phyloP scores from a whole-genome alignment of 2,888 invertebrate genomes.

The Dendrolimus pini region DNA sequence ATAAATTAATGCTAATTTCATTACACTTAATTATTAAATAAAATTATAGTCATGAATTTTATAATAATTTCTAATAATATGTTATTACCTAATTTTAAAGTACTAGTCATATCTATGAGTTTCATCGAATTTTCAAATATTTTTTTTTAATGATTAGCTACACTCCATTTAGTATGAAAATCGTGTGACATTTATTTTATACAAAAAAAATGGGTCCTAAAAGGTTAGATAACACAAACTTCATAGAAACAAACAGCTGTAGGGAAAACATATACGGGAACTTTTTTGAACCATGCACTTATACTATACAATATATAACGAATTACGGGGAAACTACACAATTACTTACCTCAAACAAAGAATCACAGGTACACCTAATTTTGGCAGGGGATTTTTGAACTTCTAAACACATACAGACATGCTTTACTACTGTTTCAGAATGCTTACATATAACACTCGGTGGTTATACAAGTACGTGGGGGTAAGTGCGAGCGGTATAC shows the following conservation, averaged over 20 bases:
- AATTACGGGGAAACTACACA: constrained; percentile 41
- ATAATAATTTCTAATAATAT: too few species aligned
- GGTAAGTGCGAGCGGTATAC: constrained; percentile 35
- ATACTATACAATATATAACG: constrained; percentile 11
- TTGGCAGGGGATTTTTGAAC: constrained; percentile 37
- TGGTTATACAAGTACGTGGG: constrained; percentile 36
- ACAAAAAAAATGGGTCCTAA: too few species aligned
- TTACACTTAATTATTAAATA: too few species aligned
- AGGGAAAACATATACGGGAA: constrained; percentile 8
- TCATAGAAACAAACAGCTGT: background rate
- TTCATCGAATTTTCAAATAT: too few species aligned
- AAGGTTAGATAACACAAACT: background rate
- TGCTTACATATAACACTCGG: constrained; percentile 70
- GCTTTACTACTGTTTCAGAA: constrained; percentile 52
- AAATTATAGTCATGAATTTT: too few species aligned
- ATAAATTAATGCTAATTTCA: too few species aligned
- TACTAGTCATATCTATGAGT: too few species aligned
- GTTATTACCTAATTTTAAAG: too few species aligned
- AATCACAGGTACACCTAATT: constrained; percentile 52
- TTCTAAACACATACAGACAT: constrained; percentile 66
- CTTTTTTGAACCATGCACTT: constrained; percentile 27
- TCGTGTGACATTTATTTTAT: too few species aligned
- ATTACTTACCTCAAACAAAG: constrained; percentile 54
- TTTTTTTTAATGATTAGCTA: too few species aligned
- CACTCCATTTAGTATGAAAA: too few species aligned